A percentile compares a stretch with the other conserved stretches of the same genome.
Conservation (phyloP, 2,113 vertebrate species). For the Poecilia latipinna region DNA sequence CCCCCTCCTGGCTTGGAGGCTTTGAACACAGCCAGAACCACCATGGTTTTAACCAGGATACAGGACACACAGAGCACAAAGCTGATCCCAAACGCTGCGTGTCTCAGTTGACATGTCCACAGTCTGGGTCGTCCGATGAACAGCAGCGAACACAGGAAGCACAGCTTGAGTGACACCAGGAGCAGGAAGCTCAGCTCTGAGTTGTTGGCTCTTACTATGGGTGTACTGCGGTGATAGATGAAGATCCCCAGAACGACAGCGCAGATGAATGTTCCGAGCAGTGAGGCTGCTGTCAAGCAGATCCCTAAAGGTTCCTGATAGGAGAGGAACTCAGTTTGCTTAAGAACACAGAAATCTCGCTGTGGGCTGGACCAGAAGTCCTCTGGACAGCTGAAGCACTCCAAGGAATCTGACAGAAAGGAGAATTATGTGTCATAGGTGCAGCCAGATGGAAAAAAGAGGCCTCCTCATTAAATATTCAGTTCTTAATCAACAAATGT, state of each 20-base stretch:
- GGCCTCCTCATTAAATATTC: no score
- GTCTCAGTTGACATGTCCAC: slow-evolving; percentile 53
- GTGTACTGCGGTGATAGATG: slow-evolving; percentile 55
- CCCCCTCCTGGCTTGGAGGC: slow-evolving; percentile 67
- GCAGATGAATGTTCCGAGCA: slow-evolving; percentile 64
- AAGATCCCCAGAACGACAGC: slow-evolving; percentile 56
- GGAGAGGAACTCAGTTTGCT: slow-evolving; percentile 70
- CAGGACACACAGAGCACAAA: slow-evolving; percentile 59
- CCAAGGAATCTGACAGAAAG: slow-evolving; percentile 15
- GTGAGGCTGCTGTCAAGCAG: slow-evolving; percentile 48
- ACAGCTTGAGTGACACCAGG: slow-evolving; percentile 71
- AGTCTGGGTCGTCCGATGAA: slow-evolving; percentile 56
- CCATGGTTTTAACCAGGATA: slow-evolving; percentile 54
- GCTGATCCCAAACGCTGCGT: slow-evolving; percentile 58
- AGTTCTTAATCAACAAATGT: no score
- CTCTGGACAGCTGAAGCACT: slow-evolving; percentile 69
- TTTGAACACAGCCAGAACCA: slow-evolving; percentile 69
- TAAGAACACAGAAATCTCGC: slow-evolving; percentile 63
- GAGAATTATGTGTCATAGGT: no score
- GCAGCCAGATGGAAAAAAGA: no score
- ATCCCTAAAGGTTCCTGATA: slow-evolving; percentile 55
- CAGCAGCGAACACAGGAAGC: slow-evolving; percentile 77
- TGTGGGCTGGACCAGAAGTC: slow-evolving; percentile 73
- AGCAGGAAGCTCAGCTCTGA: slow-evolving; percentile 77
- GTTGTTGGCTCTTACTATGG: slow-evolving; percentile 75